These are phyloP conservation scores for Pangasianodon gigas DNA, from an alignment of 2,113 vertebrate genomes.

Conservation along the genomic window DNA sequence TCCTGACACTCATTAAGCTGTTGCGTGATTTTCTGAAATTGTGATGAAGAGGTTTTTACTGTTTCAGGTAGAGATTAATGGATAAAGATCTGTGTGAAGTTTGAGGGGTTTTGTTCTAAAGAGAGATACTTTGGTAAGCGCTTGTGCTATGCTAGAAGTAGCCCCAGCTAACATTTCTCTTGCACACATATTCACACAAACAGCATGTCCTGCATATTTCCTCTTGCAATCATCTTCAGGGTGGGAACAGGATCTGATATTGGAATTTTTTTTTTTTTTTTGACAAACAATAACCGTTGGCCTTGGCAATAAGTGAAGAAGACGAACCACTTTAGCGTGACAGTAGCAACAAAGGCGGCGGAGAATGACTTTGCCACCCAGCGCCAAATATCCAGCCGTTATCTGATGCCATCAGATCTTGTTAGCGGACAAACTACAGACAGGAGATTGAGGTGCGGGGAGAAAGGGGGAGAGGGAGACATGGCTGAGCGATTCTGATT, in stretches of 20 bases:
- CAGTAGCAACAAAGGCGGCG: constrained; percentile 55
- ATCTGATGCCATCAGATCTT: constrained; percentile 59
- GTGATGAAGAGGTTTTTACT: constrained; percentile 38
- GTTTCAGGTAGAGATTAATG: constrained; percentile 46
- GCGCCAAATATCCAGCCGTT: constrained; percentile 54
- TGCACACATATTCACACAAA: constrained; percentile 10
- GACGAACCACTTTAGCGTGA: constrained; percentile 60
- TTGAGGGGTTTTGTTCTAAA: constrained; percentile 36
- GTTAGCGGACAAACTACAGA: constrained; percentile 55
- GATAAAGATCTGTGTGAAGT: constrained; percentile 48
- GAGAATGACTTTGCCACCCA: constrained; percentile 60
- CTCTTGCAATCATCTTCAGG: constrained; percentile 54
- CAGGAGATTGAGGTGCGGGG: constrained; percentile 48
- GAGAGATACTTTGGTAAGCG: constrained; percentile 16
- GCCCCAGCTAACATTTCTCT: not conserved
- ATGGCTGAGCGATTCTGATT: constrained; percentile 53
- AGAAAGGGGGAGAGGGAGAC: constrained; percentile 33
- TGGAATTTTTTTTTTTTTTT: constrained; percentile 52
- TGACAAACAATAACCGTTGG: constrained; percentile 55
- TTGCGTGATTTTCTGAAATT: constrained; percentile 50
- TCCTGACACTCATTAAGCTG: constrained; percentile 63
- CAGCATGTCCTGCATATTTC: constrained; percentile 45
- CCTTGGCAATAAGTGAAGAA: constrained; percentile 56
- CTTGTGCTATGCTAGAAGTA: not conserved
- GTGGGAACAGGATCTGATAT: constrained; percentile 57